Conservation (phyloP, 2,888 invertebrate species). For the Synanthedon formicaeformis region DNA sequence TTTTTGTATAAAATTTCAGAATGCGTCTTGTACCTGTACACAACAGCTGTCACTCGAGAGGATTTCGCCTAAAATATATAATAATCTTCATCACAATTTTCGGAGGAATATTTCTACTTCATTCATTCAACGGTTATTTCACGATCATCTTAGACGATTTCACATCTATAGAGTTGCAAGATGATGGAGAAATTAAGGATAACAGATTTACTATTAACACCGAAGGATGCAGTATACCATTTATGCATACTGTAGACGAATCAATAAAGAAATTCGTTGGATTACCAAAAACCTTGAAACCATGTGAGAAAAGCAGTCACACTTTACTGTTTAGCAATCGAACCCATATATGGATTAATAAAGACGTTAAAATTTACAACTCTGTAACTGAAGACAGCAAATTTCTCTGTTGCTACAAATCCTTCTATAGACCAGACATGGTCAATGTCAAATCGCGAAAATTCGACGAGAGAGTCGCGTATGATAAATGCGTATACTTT, state of each 20-base stretch:
- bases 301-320: conserved; percentile 48
- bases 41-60: too few relatives aligned
- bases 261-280: conserved; percentile 53
- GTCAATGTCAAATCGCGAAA: conserved; percentile 30
- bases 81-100: too few relatives aligned
- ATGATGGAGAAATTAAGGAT: not conserved
- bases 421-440: conserved; percentile 58
- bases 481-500: conserved; percentile 52
- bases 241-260: conserved; percentile 66
- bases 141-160: too few relatives aligned
- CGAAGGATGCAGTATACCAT: conserved; percentile 73
- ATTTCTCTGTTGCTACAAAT: conserved; percentile 69
- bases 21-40: too few relatives aligned
- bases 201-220: conserved; percentile 58
- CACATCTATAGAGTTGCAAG: too few relatives aligned
- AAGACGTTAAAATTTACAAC: conserved; percentile 47
- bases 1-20: too few relatives aligned
- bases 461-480: conserved; percentile 44
- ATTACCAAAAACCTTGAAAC: conserved; percentile 45
- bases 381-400: conserved; percentile 39
- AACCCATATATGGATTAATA: conserved; percentile 63
- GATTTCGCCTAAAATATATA: too few relatives aligned
- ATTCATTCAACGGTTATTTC: too few relatives aligned
- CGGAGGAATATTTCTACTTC: too few relatives aligned
- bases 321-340: conserved; percentile 63